phyloP scores from a whole-genome alignment of 2,797 vertebrate species.

The Triplophysa yarkandensis region DNA sequence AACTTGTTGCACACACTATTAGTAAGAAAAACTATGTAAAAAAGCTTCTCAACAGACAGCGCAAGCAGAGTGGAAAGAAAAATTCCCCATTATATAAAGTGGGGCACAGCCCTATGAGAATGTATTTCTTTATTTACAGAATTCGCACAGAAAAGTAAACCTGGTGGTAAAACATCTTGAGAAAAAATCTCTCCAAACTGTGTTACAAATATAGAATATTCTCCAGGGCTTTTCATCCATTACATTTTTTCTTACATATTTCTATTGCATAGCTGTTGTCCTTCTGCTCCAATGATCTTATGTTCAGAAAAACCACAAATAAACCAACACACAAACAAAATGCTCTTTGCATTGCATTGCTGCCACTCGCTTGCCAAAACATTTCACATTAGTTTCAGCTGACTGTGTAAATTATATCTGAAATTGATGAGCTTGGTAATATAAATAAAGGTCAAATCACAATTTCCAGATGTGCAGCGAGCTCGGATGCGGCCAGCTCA shows the following conservation, averaged over 20 bases:
- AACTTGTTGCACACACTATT: constrained; percentile 43
- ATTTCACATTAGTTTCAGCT: constrained; percentile 76
- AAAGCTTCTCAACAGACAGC: constrained; percentile 55
- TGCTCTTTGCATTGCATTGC: constrained; percentile 76
- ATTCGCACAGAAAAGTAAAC: background rate
- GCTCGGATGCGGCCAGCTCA: constrained; percentile 59
- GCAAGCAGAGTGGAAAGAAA: constrained; percentile 19
- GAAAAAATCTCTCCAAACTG: constrained; percentile 6
- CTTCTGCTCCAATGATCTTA: constrained; percentile 70
- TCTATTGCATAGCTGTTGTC: constrained; percentile 68
- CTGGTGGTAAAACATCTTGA: background rate
- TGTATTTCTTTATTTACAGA: no score
- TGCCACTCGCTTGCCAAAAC: constrained; percentile 71
- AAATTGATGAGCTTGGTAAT: constrained; percentile 78
- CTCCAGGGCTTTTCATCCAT: background rate
- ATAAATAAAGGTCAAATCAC: constrained; percentile 80
- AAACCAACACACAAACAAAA: constrained; percentile 64
- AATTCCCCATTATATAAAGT: background rate
- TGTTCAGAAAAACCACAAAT: constrained; percentile 34
- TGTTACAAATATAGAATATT: constrained; percentile 63
- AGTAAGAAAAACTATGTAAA: constrained; percentile 29
- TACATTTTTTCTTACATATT: constrained; percentile 68
- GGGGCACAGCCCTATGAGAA: background rate
- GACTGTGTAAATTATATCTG: constrained; percentile 78
- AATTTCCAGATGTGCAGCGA: constrained; percentile 77